Evolutionary conservation across 2,888 invertebrate genomes (phyloP).

Genomic region (Hydroisotoma schaefferi): DNA sequence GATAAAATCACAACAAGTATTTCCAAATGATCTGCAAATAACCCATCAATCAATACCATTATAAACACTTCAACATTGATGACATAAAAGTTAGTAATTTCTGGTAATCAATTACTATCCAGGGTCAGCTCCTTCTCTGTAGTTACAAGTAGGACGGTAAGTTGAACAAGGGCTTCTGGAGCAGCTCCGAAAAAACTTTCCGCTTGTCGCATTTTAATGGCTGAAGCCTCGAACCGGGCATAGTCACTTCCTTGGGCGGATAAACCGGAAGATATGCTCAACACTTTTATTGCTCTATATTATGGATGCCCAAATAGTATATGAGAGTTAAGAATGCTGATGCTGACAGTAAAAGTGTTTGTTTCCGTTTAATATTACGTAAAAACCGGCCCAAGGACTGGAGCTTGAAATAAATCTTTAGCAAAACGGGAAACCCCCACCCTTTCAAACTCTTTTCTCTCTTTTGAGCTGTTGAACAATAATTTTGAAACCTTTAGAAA

Average conservation of each 20-base stretch:
- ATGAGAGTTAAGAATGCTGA: background rate
- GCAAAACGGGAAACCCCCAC: conserved; percentile 28
- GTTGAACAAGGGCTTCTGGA: conserved; percentile 42
- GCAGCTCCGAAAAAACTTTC: conserved; percentile 44
- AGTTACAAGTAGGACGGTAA: conserved; percentile 37
- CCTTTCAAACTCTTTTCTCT: conserved; percentile 38
- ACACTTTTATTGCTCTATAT: conserved; percentile 36
- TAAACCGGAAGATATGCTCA: conserved; percentile 40
- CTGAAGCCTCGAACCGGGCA: conserved; percentile 44
- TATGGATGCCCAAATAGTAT: background rate
- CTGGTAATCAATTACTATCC: conserved; percentile 9
- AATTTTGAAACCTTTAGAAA: no score
- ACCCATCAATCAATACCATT: background rate
- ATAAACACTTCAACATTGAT: no score
- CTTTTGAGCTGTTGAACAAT: conserved; percentile 26
- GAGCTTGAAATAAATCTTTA: conserved; percentile 45
- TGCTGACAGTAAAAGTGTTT: background rate
- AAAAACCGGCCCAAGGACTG: conserved; percentile 44
- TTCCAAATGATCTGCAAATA: conserved; percentile 35
- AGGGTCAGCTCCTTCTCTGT: conserved; percentile 2
- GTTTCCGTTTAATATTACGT: conserved; percentile 25
- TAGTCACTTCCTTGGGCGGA: conserved; percentile 26
- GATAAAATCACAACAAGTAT: conserved; percentile 38
- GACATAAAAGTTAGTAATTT: background rate
- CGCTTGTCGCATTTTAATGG: conserved; percentile 43